phyloP scores from a whole-genome alignment of 2,797 vertebrate species.

The Novumbra hubbsi region DNA sequence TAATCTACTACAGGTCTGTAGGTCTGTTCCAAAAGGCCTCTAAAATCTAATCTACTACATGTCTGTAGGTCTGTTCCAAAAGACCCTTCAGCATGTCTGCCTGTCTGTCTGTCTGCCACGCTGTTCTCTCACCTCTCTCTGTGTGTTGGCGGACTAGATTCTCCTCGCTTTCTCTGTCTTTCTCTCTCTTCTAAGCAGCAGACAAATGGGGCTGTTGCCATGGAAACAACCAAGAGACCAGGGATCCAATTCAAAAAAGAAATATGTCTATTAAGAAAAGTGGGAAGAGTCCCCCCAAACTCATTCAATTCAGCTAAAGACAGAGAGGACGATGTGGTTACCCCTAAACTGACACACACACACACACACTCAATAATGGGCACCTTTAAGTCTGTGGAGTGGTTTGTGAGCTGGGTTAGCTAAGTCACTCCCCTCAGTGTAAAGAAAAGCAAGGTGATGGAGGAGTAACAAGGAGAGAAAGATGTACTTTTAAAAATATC shows the following conservation, averaged over 20 bases:
- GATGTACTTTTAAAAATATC: no score
- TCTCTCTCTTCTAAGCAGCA: constrained; percentile 76
- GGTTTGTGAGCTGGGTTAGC: not conserved
- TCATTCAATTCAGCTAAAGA: constrained; percentile 31
- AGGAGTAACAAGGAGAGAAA: not conserved
- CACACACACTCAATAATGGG: not conserved
- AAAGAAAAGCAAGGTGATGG: not conserved
- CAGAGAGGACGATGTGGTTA: constrained; percentile 18
- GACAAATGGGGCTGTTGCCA: constrained; percentile 95
- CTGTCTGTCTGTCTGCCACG: constrained; percentile 13
- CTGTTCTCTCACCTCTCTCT: constrained; percentile 23
- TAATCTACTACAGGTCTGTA: no score
- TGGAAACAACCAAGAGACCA: constrained; percentile 90
- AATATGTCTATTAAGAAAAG: constrained; percentile 93
- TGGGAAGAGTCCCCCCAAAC: constrained; percentile 44
- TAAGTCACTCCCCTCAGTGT: not conserved
- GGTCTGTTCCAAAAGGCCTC: constrained; percentile 60
- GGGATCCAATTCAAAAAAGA: constrained; percentile 87
- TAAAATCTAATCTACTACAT: constrained; percentile 16
- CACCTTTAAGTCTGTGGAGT: not conserved
- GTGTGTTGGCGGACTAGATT: constrained; percentile 45
- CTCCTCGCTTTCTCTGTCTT: constrained; percentile 39
- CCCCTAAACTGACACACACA: not conserved
- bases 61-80: constrained; percentile 84
- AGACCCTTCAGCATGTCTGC: constrained; percentile 77